Conservation (phyloP, 2,113 vertebrate genomes). For the Ameiurus melas region DNA sequence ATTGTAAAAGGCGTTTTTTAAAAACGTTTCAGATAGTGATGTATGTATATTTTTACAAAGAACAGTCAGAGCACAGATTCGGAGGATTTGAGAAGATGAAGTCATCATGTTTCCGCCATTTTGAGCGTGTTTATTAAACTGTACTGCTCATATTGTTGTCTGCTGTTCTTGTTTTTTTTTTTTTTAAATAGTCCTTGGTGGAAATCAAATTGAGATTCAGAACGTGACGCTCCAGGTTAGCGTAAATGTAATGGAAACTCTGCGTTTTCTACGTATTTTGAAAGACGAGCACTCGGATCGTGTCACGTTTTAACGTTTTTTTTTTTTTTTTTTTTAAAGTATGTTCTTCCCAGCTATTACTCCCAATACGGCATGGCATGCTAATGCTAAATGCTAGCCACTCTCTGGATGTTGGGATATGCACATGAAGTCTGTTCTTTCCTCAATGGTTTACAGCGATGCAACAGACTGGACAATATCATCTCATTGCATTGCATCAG, state of each 20-base stretch:
- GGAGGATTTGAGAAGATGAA: not conserved
- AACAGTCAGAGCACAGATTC: not conserved
- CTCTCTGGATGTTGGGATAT: not conserved
- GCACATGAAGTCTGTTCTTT: not conserved
- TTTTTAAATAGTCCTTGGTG: not conserved
- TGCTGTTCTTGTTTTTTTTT: not conserved
- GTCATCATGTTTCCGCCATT: not conserved
- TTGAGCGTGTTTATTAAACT: not conserved
- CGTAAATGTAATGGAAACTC: not conserved
- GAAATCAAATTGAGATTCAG: not conserved
- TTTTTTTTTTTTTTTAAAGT: not conserved
- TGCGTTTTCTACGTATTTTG: not conserved
- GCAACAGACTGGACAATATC: not conserved
- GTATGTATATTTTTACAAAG: not conserved
- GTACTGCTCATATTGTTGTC: not conserved
- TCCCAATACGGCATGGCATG: not conserved
- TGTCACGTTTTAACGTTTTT: not conserved
- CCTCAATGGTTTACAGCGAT: slow-evolving; percentile 25
- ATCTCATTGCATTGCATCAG: not conserved
- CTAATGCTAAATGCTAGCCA: not conserved
- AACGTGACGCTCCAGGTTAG: not conserved
- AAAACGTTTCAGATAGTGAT: not conserved
- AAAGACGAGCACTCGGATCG: not conserved
- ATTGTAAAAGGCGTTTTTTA: not conserved
- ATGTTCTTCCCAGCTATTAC: not conserved